Evolutionary conservation across 2,888 invertebrate species (phyloP).

Genomic region (Aphidoletes aphidimyza): DNA sequence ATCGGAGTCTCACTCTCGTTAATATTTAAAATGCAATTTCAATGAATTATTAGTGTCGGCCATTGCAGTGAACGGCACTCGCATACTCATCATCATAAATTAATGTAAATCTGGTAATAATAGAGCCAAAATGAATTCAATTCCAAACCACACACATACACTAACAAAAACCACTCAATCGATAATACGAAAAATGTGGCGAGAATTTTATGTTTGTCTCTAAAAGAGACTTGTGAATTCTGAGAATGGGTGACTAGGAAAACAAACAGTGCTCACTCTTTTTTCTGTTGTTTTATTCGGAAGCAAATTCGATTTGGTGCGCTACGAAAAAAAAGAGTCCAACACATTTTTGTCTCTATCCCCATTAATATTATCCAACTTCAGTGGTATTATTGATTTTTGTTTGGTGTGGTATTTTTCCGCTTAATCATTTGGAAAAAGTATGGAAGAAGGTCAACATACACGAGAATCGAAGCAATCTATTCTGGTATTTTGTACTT

Average conservation of each 20-base stretch:
- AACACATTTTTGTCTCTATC: conserved; percentile 2
- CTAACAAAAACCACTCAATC: not conserved
- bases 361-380: not conserved
- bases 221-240: too few species aligned
- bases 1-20: conserved; percentile 43
- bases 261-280: not conserved
- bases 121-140: conserved; percentile 8
- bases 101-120: conserved; percentile 41
- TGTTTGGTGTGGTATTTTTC: not conserved
- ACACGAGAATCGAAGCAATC: conserved; percentile 18
- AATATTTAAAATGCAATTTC: conserved; percentile 51
- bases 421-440: conserved; percentile 19
- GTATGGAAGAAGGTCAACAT: conserved; percentile 30
- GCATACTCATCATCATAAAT: conserved; percentile 49
- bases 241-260: too few species aligned
- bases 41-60: conserved; percentile 43
- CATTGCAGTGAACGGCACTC: conserved; percentile 21
- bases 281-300: not conserved
- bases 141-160: not conserved
- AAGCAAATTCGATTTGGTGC: conserved; percentile 14
- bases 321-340: not conserved
- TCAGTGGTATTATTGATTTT: conserved; percentile 10
- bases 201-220: not conserved
- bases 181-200: not conserved
- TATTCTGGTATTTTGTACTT: conserved; percentile 41